phyloP scores from a whole-genome alignment of 2,113 vertebrate genomes.

The Solea solea region DNA sequence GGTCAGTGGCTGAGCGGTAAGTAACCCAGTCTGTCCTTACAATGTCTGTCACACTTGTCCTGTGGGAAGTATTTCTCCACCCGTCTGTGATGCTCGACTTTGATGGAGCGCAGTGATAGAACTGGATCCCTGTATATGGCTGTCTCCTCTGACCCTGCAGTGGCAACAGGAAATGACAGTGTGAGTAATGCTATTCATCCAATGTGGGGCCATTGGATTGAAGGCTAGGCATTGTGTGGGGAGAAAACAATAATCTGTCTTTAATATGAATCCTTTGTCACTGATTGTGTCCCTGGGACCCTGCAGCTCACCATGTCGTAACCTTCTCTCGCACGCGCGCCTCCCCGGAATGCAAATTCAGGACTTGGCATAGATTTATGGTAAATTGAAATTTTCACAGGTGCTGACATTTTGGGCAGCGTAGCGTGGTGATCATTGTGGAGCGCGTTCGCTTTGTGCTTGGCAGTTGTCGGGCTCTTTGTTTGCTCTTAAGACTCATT shows the following conservation, averaged over 20 bases:
- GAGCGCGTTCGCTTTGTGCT: conserved; percentile 6
- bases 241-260: conserved; percentile 67
- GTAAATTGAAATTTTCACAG: conserved; percentile 38
- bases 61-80: conserved; percentile 35
- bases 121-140: conserved; percentile 46
- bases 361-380: conserved; percentile 7
- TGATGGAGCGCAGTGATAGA: conserved; percentile 69
- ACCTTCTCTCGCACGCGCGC: conserved; percentile 11
- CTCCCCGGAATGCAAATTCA: conserved; percentile 43
- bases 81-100: conserved; percentile 61
- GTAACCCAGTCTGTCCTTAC: conserved; percentile 35
- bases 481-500: conserved; percentile 19
- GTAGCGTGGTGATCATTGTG: conserved; percentile 47
- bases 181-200: conserved; percentile 73
- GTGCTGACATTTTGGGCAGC: conserved; percentile 50
- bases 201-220: conserved; percentile 65
- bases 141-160: conserved; percentile 61
- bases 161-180: conserved; percentile 62
- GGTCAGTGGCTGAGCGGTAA: conserved; percentile 21
- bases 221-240: conserved; percentile 52
- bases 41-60: conserved; percentile 53
- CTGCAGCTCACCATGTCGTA: not conserved
- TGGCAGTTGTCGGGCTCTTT: not conserved
- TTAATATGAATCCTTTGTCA: conserved; percentile 66
- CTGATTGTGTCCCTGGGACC: conserved; percentile 19